Evolutionary conservation across 2,113 vertebrate species (phyloP), one percentile per base, ranked within the genome.

Genomic region (Callipepla squamata): DNA sequence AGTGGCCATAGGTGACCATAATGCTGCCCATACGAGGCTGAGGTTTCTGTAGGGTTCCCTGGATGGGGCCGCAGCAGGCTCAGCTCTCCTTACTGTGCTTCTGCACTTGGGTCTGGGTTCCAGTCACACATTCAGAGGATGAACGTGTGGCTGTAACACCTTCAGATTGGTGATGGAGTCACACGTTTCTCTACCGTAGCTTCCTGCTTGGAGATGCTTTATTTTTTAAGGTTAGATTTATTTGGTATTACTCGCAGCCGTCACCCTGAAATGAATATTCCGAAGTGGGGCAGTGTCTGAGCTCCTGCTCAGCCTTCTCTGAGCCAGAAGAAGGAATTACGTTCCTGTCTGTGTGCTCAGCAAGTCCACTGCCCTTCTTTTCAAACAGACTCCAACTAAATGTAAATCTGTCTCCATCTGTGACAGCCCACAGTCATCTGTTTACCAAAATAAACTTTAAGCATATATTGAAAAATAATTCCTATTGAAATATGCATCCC

Each of bases 391-490:
- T 96, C 87, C 95, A 89, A 78, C 93, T 90, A 93, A 96, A 96
- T 96, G 96, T 98, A 97, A 97, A 97, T 97, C 96, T 98, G 95
- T 97, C 93, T 95, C 91, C 50, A 21, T 91, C 94, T 93, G 92
- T 97, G 97, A 98, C 97, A 97, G 96, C 95, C 96, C 95, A 92
- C 75, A 97, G 97, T 97, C 97, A 97, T 97, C 97, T 97, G 97
- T 97, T 98, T 98, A 98, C 97, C 97, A 98, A 98, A 98, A 97
- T 97, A 98, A 98, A 97, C 97, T 98, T 97, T 94, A 97, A 97
- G 97, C 96, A 97, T 97, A 97, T 97, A 97, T 97, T 97, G 97
- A 96, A 97, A 97, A 98, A 97, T 97, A 98, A 98, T 97, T 97
- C 96, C 97, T 96, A 97, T 97, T 97, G 97, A 98, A 97, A 97